Evolutionary conservation across 2,113 vertebrate species (phyloP), one percentile per base, ranked within the genome.

Genomic region (Mionectes macconnelli): DNA sequence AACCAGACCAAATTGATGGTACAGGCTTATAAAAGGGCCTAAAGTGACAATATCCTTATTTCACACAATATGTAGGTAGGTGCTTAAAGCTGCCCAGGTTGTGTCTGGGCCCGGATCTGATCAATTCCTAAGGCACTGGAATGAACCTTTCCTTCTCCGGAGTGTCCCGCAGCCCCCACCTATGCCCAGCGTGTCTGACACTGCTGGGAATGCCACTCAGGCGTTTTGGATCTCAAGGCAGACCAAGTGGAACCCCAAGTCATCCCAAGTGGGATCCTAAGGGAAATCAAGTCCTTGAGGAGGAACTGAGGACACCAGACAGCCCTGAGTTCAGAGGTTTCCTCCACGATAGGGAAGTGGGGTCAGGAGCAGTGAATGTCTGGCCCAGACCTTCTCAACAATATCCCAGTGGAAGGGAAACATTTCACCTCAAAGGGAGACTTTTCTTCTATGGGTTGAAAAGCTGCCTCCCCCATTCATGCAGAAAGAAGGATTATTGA

Each of bases 341-440:
- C 16, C 44, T n/a, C 10, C 28, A 7, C 0, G 0, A 5, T 4
- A 39, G 17, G 35, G 23, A 87, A 60, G 18, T 31, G 27, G 56
- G 53, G 16, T 14, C 24, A 73, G 37, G 50, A 27, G 16, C 39
- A 59, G 21, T 21, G 42, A 84, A 67, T 30, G 2, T 40, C 69
- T 63, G 24, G 27, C 44, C 14, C 39, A 84, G 74, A 70, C 10
- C 9, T 75, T 81, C 68, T 91, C 33, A 74, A 4, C 5, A 25
- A 6, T 27, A 67, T 33, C 35, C 22, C 8, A 45, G 68, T 14
- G 47, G 76, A 77, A 70, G 24, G 21, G 14, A 74, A 74, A 19
- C 4, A 39, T 24, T 56, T 78, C 27, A 24, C 3, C 39, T 40
- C 75, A 37, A 53, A 70, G 42, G 17, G 13, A 66, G 4, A 45